phyloP scores from a whole-genome alignment of 2,113 vertebrate genomes.

The Neofelis nebulosa region DNA sequence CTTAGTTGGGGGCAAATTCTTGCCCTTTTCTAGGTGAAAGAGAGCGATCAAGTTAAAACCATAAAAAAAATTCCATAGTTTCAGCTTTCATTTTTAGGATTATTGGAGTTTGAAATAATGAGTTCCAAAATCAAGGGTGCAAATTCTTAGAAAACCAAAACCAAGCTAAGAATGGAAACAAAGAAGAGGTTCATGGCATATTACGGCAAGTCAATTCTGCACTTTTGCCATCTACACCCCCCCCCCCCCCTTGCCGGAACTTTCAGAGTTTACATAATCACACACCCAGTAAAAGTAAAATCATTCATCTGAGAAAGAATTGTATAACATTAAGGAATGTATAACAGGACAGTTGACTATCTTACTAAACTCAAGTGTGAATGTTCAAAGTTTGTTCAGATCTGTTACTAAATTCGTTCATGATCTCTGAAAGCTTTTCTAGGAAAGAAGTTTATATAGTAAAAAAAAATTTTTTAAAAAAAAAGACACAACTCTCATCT shows the following conservation, averaged over 20 bases:
- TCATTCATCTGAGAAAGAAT: constrained; percentile 13
- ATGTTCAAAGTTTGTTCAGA: constrained; percentile 24
- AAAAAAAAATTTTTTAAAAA: neutral
- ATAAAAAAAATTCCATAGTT: constrained; percentile 60
- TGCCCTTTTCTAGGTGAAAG: constrained; percentile 69
- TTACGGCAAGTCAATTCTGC: neutral
- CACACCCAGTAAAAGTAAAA: constrained; percentile 12
- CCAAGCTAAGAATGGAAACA: constrained; percentile 52
- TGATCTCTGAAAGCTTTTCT: constrained; percentile 70
- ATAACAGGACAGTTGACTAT: neutral
- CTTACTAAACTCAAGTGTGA: neutral
- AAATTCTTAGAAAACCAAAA: constrained; percentile 67
- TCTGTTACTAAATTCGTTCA: constrained; percentile 18
- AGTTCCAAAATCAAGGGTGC: constrained; percentile 63
- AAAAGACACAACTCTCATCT: constrained; percentile 40
- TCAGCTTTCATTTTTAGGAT: constrained; percentile 66
- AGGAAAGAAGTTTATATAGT: constrained; percentile 78
- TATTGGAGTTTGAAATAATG: constrained; percentile 70
- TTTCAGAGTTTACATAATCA: constrained; percentile 27
- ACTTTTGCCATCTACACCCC: neutral
- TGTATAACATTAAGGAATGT: neutral
- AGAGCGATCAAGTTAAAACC: constrained; percentile 54
- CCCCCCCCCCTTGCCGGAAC: neutral
- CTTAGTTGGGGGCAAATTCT: constrained; percentile 68
- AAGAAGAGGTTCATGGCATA: neutral